These are phyloP conservation scores for Nansenia antarctica DNA, from an alignment of 2,113 vertebrate species.

Conservation along the genomic window DNA sequence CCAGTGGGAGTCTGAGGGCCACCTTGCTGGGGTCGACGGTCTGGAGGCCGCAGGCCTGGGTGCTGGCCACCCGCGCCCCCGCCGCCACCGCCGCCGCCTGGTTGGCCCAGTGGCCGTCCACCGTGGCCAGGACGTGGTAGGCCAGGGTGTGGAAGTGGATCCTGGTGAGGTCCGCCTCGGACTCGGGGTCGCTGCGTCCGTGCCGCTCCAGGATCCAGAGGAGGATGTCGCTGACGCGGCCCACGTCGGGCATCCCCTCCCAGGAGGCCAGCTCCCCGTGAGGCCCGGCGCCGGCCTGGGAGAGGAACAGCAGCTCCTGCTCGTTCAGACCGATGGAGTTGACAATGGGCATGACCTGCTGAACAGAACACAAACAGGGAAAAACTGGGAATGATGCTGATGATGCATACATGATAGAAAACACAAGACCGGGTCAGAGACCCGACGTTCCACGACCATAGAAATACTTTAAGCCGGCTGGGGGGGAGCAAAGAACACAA, in stretches of 20 bases:
- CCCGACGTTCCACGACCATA: too few species aligned
- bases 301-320: conserved; percentile 95
- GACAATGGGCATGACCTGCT: conserved; percentile 96
- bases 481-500: too few species aligned
- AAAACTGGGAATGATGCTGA: too few species aligned
- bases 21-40: conserved; percentile 79
- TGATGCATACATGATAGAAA: too few species aligned
- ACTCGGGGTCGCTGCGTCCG: conserved; percentile 64
- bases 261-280: conserved; percentile 82
- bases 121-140: conserved; percentile 90
- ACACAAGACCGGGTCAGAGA: too few species aligned
- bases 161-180: conserved; percentile 84
- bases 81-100: conserved; percentile 88
- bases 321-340: conserved; percentile 95
- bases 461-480: too few species aligned
- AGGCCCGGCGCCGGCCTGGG: conserved; percentile 85
- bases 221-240: conserved; percentile 90
- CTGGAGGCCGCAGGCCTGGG: conserved; percentile 86
- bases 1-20: conserved; percentile 81
- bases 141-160: conserved; percentile 97
- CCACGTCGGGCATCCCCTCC: conserved; percentile 86
- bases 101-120: conserved; percentile 93
- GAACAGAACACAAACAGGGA: conserved; percentile 76
- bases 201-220: conserved; percentile 91
- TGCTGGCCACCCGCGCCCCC: conserved; percentile 86